Evolutionary conservation across 2,113 vertebrate species (phyloP), one percentile per base, ranked within the genome.

Genomic region (Promerops cafer): DNA sequence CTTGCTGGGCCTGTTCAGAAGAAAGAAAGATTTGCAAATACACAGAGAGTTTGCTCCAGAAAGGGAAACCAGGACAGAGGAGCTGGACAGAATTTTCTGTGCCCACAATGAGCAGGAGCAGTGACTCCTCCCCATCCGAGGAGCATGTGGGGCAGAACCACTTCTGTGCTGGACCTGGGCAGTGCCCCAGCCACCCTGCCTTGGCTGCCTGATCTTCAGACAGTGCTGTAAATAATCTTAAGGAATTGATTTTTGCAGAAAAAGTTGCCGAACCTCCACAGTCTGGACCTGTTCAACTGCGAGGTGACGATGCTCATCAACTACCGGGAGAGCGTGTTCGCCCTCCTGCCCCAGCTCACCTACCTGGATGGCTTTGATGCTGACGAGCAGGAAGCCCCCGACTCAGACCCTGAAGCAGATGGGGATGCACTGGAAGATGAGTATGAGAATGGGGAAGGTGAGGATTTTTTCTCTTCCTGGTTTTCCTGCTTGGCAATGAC

Each of bases 291-390:
- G 83, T 99, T 98, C 87, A 98, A 98, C 96, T 98, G 98, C 11
- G 98, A 98, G 87, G 98, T 99, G 94, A 99, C 98, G 1, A 98
- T 97, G 82, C 97, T 98, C 88, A 98, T 98, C 94, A 98, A 98
- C 86, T 98, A 98, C 96, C 66, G 97, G 28, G 98, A 99, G 85
- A 98, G 98, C 16, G 97, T 98, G 22, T 98, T 98, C 27, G 96
- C 97, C 56, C 97, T 98, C 19, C 97, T 98, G 86, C 98, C 98
- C 19, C 98, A 98, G 95, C 97, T 98, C 64, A 98, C 98, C 42
- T 98, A 97, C 96, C 96, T 99, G 53, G 98, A 98, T 3, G 98
- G 98, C 5, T 98, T 98, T 9, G 98, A 98, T 76, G 96, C 97
- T 16, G 97, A 98, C 16, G 98, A 98, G 76, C 97, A 98, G 75